Conservation (phyloP, 2,888 invertebrate genomes). For the Marasmarcha lunaedactyla region DNA sequence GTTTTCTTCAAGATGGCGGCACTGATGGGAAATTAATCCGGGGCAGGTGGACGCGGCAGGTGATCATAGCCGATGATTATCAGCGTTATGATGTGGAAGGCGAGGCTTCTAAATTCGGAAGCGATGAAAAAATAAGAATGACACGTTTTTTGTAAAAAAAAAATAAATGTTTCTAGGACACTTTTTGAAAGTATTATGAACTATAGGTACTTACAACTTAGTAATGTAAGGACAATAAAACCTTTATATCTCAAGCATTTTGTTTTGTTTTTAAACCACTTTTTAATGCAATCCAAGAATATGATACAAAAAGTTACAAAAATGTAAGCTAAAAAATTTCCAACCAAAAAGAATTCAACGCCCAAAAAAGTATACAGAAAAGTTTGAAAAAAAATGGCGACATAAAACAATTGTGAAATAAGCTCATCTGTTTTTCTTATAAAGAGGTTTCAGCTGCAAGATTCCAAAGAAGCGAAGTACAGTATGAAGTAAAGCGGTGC, state of each 20-base stretch:
- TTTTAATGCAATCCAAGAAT: too few relatives aligned
- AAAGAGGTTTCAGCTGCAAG: slow-evolving; percentile 53
- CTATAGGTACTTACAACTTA: too few relatives aligned
- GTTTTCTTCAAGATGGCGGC: slow-evolving; percentile 41
- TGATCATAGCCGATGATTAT: slow-evolving; percentile 45
- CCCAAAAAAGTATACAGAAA: too few relatives aligned
- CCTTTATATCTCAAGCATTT: too few relatives aligned
- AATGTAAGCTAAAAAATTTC: too few relatives aligned
- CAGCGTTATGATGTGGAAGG: slow-evolving; percentile 25
- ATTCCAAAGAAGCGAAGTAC: slow-evolving; percentile 47
- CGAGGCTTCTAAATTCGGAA: slow-evolving; percentile 20
- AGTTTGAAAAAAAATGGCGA: not conserved
- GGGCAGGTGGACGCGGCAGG: slow-evolving; percentile 48
- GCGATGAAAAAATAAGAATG: slow-evolving; percentile 6
- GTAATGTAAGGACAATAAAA: too few relatives aligned
- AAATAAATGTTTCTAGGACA: too few relatives aligned
- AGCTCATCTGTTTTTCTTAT: slow-evolving; percentile 25
- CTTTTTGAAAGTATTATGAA: too few relatives aligned
- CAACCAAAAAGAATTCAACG: too few relatives aligned
- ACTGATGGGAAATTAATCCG: slow-evolving; percentile 68
- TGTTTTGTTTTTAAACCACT: too few relatives aligned
- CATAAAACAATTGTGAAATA: slow-evolving; percentile 17
- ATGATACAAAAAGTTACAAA: too few relatives aligned
- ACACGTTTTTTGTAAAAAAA: slow-evolving; percentile 4
- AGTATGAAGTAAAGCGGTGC: slow-evolving; percentile 39